Evolutionary conservation across 2,113 vertebrate species (phyloP).

Genomic region (Malurus cyaneus): DNA sequence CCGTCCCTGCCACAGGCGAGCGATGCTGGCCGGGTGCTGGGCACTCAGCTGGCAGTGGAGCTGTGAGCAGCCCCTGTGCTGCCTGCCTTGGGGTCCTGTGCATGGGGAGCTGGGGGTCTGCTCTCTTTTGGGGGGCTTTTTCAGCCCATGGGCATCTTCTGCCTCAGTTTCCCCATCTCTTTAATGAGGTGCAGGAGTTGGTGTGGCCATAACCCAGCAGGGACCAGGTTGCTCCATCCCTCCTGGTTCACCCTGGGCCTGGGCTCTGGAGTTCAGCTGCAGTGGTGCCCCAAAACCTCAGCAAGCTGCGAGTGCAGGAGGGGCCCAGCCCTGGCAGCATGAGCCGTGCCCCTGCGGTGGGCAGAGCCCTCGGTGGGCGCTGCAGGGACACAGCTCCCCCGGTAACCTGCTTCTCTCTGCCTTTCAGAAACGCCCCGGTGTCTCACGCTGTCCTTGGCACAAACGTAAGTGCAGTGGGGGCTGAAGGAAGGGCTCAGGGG

Average conservation of each 20-base stretch:
- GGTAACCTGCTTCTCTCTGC: conserved; percentile 63
- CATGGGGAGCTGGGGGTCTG: background rate
- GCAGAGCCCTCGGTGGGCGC: background rate
- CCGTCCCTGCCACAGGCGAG: accelerated
- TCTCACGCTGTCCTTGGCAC: conserved; percentile 76
- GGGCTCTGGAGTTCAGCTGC: background rate
- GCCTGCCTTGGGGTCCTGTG: background rate
- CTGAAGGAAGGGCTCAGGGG: background rate
- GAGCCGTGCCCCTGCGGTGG: background rate
- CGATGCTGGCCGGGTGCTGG: background rate
- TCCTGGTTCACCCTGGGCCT: background rate
- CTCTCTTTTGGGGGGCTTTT: background rate
- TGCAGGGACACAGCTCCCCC: background rate
- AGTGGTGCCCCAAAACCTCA: background rate
- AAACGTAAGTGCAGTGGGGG: conserved; percentile 72
- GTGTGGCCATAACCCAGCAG: background rate
- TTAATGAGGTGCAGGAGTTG: accelerated
- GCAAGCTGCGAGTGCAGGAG: background rate
- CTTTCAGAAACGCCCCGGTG: conserved; percentile 77
- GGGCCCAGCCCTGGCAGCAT: background rate
- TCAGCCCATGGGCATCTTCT: background rate
- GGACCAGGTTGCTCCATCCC: background rate
- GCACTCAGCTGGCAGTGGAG: background rate
- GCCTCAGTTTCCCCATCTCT: background rate
- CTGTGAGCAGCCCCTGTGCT: background rate